phyloP scores from a whole-genome alignment of 37 sponge, comb jelly and placozoan genomes.

The Beroe forskalii region DNA sequence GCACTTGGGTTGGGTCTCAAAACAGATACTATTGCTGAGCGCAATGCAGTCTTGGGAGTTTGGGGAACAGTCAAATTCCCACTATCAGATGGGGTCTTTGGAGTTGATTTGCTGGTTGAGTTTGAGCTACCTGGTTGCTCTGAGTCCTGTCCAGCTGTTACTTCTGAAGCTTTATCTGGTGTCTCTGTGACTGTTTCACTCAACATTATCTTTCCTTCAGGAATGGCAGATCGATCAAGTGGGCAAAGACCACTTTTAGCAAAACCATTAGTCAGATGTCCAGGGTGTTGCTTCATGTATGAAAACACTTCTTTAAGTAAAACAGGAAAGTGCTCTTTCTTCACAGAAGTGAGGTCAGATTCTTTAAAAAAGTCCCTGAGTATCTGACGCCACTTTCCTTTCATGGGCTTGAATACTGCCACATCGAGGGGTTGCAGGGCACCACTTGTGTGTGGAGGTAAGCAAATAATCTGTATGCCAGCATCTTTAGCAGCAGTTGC shows the following conservation, averaged over 20 bases:
- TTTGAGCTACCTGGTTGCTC: too few species aligned
- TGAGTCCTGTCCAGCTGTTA: too few species aligned
- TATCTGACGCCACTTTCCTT: slow-evolving; percentile 66
- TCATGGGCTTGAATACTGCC: slow-evolving; percentile 69
- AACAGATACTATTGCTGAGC: too few species aligned
- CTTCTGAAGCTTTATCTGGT: too few species aligned
- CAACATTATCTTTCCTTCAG: slow-evolving; percentile 2
- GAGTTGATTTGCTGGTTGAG: too few species aligned
- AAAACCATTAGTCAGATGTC: slow-evolving; percentile 65
- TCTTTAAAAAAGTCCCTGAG: slow-evolving; percentile 64
- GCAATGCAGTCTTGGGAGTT: too few species aligned
- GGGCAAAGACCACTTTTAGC: slow-evolving; percentile 66
- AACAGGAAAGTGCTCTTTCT: slow-evolving; percentile 67
- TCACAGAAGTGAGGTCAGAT: slow-evolving; percentile 66
- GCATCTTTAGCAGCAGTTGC: slow-evolving; percentile 44
- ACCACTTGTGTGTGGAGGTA: slow-evolving; percentile 72
- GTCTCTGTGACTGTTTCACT: too few species aligned
- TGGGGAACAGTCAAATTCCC: too few species aligned
- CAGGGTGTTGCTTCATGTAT: slow-evolving; percentile 8
- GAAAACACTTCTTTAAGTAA: too few species aligned
- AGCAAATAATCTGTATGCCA: slow-evolving; percentile 68
- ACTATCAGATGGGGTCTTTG: too few species aligned
- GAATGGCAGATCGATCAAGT: slow-evolving; percentile 63
- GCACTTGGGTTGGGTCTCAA: too few species aligned
- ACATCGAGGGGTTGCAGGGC: slow-evolving; percentile 71